These are phyloP conservation scores for Dichetophora obliterata DNA, from an alignment of 2,888 invertebrate genomes.

Conservation along the genomic window DNA sequence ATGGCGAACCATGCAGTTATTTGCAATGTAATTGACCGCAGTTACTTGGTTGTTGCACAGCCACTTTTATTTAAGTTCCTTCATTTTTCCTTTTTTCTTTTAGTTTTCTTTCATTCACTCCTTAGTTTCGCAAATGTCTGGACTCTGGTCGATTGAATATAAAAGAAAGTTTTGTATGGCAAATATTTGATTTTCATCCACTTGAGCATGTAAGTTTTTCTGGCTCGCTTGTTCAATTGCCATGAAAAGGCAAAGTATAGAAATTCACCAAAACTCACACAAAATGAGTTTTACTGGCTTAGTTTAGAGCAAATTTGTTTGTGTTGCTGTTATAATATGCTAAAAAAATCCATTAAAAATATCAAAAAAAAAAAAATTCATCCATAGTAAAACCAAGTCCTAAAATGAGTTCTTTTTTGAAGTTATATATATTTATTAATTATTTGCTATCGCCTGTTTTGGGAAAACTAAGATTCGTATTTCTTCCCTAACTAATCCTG, in stretches of 20 bases:
- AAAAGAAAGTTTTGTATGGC: slow-evolving; percentile 9
- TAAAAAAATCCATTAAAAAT: too few relatives aligned
- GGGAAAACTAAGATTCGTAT: too few relatives aligned
- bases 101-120: neutral
- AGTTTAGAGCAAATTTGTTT: neutral
- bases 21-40: slow-evolving; percentile 32
- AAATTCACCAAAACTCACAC: neutral
- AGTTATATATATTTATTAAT: too few relatives aligned
- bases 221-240: neutral
- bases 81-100: neutral
- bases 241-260: neutral
- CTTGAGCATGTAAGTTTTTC: slow-evolving; percentile 24
- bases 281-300: slow-evolving; percentile 10
- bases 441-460: too few relatives aligned
- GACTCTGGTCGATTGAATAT: slow-evolving; percentile 17
- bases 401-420: too few relatives aligned
- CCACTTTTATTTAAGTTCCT: neutral
- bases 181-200: slow-evolving; percentile 32
- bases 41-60: slow-evolving; percentile 15
- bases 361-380: too few relatives aligned
- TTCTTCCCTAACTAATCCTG: too few relatives aligned
- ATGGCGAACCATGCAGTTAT: neutral
- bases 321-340: too few relatives aligned
- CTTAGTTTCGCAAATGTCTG: slow-evolving; percentile 16
- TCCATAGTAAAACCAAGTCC: too few relatives aligned